Evolutionary conservation across 2,113 vertebrate genomes (phyloP), one percentile per base, ranked within the genome.

Genomic region (Lucifuga dentata): DNA sequence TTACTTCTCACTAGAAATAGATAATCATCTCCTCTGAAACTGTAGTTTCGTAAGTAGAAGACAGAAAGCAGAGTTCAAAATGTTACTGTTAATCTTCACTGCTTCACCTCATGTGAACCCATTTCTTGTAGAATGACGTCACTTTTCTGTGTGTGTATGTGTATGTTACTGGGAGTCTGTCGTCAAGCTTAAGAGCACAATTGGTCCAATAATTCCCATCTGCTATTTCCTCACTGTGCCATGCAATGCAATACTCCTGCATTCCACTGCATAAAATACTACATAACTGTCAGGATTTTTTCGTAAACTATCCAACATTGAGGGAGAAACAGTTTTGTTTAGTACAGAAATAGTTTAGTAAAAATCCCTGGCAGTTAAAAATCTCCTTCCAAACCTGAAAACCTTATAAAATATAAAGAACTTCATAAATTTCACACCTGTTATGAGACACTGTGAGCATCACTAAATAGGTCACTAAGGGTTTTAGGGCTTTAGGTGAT

Each of bases 111-210:
- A 13, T 74, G 45, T 68, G 58, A 43, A 52, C 50, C 32, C 46
- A 23, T 45, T 16, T 43, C 50, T 41, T 43, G 60, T 5, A 1
- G 8, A 12, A 40, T 80, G 68, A 82, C 68, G 53, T 73, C 76
- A 74, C 48, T 70, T 60, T 26, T 61, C 19, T 78, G 39, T 56
- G 19, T 63, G 32, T 63, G 8, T 59, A 40, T 78, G 39, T 56
- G 19, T 63, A 23, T 63, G 8, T 59, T 40, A 26, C 71, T 59
- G 53, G 64, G 5, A 44, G 38, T 73, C 59, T 62, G 20, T 17
- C 10, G 7, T 53, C 56, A 48, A 62, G 57, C 73, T 62, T 43
- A 58, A 59, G 35, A 57, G 53, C 56, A 67, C 56, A 53, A 41
- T 26, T 17, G 55, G 59, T 62, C 43, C 33, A 44, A 12, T 2